Conservation (phyloP, 2,797 vertebrate genomes). For the Phoebastria nigripes region DNA sequence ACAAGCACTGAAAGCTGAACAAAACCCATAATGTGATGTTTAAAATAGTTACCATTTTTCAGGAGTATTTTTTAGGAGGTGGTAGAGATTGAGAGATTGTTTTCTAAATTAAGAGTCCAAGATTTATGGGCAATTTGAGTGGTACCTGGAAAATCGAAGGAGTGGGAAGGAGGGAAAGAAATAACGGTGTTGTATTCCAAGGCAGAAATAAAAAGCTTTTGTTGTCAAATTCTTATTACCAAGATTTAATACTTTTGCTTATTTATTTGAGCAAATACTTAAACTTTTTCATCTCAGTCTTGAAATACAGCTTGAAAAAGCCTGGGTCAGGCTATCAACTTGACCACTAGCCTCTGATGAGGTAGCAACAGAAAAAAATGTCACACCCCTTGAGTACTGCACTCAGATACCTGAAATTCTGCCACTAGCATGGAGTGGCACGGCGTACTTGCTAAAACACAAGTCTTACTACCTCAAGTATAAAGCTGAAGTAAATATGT, state of each 20-base stretch:
- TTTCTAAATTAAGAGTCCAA: constrained; percentile 32
- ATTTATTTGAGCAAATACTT: constrained; percentile 24
- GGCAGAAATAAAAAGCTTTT: constrained; percentile 25
- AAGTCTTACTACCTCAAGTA: not conserved
- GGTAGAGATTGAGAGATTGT: constrained; percentile 12
- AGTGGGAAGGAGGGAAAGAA: not conserved
- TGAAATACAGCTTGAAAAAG: not conserved
- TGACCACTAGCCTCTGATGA: not conserved
- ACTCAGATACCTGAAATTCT: not conserved
- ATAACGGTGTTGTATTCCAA: not conserved
- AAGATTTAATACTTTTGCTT: constrained; percentile 8
- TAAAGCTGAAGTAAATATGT: not conserved
- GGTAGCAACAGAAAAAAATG: not conserved
- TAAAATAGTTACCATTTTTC: constrained; percentile 29
- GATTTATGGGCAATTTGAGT: constrained; percentile 38
- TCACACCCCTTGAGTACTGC: not conserved
- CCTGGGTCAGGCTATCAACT: not conserved
- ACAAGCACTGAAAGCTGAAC: not conserved
- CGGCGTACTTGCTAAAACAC: not conserved
- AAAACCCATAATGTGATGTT: not conserved
- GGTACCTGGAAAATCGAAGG: constrained; percentile 29
- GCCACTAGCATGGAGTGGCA: not conserved
- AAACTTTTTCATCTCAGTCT: not conserved
- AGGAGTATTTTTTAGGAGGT: not conserved
- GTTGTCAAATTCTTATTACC: constrained; percentile 31